These are phyloP conservation scores for Automeris io DNA, from an alignment of 2,888 invertebrate genomes.

Conservation along the genomic window DNA sequence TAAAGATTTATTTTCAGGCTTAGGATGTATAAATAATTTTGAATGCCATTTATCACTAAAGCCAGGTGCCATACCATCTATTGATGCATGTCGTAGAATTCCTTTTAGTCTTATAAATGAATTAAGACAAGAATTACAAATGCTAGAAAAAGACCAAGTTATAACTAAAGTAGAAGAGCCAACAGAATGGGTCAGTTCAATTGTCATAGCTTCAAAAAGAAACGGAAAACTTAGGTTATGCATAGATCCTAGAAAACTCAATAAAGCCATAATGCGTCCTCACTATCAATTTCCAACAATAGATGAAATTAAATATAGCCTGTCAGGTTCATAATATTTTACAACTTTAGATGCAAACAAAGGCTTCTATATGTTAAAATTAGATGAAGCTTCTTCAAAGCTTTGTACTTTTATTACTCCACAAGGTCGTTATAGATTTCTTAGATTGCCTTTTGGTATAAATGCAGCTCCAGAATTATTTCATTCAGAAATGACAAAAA, in stretches of 20 bases:
- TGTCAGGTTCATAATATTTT: conserved; percentile 14
- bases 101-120: conserved; percentile 3
- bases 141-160: conserved; percentile 3
- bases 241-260: conserved; percentile 18
- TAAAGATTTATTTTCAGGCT: neutral
- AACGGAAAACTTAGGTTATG: conserved; percentile 18
- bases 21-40: conserved; percentile 7
- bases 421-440: conserved; percentile 1
- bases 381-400: conserved; percentile 11
- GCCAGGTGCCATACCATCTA: conserved; percentile 1
- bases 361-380: conserved; percentile 18
- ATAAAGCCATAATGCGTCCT: conserved; percentile 15
- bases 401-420: conserved; percentile 18
- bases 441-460: conserved; percentile 8
- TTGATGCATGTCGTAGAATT: conserved; percentile 7
- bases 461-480: conserved; percentile 6
- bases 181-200: neutral
- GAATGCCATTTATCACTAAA: conserved; percentile 6
- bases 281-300: conserved; percentile 21
- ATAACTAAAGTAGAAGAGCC: no score
- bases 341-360: conserved; percentile 8
- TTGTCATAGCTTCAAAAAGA: conserved; percentile 13
- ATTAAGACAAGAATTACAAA: conserved; percentile 7
- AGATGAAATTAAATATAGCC: conserved; percentile 11
- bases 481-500: conserved; percentile 3